Evolutionary conservation across 2,797 vertebrate genomes (phyloP).

Genomic region (Tragelaphus oryx): DNA sequence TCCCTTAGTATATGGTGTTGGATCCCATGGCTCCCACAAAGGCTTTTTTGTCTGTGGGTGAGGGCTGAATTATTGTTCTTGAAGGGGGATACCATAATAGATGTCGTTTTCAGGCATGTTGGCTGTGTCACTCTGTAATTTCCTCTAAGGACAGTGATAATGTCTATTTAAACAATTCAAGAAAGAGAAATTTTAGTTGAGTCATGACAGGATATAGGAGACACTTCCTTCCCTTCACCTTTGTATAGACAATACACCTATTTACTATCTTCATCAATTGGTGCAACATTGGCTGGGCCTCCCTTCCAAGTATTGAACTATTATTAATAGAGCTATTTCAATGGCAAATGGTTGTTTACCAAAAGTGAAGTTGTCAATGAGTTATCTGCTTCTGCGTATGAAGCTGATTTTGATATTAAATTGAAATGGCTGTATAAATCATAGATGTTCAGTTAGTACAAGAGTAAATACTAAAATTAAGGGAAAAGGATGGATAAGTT

Average conservation of each 20-base stretch:
- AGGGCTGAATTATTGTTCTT: not conserved
- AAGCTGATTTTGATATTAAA: not conserved
- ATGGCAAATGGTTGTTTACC: not conserved
- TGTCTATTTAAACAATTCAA: constrained; percentile 1
- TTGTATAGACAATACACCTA: not conserved
- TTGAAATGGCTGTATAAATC: not conserved
- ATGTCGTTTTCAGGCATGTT: not conserved
- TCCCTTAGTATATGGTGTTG: too few relatives aligned
- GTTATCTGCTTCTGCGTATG: not conserved
- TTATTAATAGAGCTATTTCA: not conserved
- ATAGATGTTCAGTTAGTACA: not conserved
- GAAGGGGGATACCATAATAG: not conserved
- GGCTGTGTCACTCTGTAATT: not conserved
- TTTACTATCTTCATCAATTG: not conserved
- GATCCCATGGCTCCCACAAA: not conserved
- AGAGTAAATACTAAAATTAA: not conserved
- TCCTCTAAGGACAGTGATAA: not conserved
- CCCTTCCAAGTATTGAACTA: not conserved
- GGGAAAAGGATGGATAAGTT: not conserved
- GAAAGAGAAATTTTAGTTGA: not conserved
- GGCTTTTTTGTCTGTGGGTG: not conserved
- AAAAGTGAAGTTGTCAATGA: not conserved
- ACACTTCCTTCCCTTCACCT: not conserved
- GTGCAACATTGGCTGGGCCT: not conserved
- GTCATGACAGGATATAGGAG: not conserved